phyloP scores from a whole-genome alignment of 2,888 invertebrate genomes.

The Acleris emargana region DNA sequence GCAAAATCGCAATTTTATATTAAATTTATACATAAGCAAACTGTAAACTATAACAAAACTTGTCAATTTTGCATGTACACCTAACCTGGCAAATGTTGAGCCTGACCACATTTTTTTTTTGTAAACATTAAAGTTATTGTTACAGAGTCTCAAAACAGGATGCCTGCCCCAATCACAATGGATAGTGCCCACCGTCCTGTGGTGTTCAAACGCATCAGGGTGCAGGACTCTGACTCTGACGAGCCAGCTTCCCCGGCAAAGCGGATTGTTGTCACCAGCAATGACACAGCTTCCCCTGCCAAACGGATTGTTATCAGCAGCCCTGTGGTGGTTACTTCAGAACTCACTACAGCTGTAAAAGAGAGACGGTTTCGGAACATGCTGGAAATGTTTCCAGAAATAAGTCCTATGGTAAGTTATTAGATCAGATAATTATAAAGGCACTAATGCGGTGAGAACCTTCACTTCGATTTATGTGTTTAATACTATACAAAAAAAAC shows the following conservation, averaged over 20 bases:
- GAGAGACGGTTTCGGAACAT: slow-evolving; percentile 85
- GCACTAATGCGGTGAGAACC: too few species aligned
- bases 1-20: too few species aligned
- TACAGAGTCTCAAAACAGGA: slow-evolving; percentile 57
- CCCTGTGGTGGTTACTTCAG: slow-evolving; percentile 38
- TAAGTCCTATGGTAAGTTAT: slow-evolving; percentile 82
- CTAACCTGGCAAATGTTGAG: too few species aligned
- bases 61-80: too few species aligned
- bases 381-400: slow-evolving; percentile 85
- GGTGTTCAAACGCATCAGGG: slow-evolving; percentile 71
- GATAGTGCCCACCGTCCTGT: slow-evolving; percentile 57
- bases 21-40: too few species aligned
- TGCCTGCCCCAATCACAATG: slow-evolving; percentile 61
- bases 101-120: neutral
- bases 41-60: too few species aligned
- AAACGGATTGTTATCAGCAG: slow-evolving; percentile 47
- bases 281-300: slow-evolving; percentile 66
- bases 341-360: slow-evolving; percentile 76
- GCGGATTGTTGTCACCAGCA: slow-evolving; percentile 40
- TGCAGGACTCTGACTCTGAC: slow-evolving; percentile 83
- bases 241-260: slow-evolving; percentile 65
- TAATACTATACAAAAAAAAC: too few species aligned
- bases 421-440: neutral
- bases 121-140: neutral
- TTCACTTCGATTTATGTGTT: too few species aligned